Evolutionary conservation across 2,113 vertebrate genomes (phyloP).

Genomic region (Recurvirostra avosetta): DNA sequence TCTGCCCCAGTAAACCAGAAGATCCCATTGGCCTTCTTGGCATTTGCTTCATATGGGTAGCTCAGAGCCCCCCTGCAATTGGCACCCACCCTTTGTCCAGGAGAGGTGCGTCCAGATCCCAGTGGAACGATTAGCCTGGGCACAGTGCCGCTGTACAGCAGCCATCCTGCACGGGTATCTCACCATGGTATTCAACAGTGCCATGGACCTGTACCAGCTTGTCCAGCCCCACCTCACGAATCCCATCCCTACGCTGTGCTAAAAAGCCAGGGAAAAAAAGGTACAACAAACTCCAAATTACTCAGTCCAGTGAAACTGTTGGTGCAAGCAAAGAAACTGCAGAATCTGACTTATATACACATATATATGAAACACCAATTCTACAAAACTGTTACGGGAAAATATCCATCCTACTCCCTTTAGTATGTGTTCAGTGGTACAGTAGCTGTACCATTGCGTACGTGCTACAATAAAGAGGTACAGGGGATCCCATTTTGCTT

Average conservation of each 20-base stretch:
- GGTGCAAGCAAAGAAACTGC: not conserved
- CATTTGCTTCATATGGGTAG: not conserved
- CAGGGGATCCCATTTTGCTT: not conserved
- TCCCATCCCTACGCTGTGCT: not conserved
- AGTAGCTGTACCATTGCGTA: not conserved
- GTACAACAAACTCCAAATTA: not conserved
- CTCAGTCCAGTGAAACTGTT: not conserved
- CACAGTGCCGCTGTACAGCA: not conserved
- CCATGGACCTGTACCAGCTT: not conserved
- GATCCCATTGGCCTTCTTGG: not conserved
- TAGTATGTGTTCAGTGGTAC: not conserved
- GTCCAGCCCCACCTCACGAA: not conserved
- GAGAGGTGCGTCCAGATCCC: not conserved
- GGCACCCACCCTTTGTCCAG: not conserved
- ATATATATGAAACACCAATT: not conserved
- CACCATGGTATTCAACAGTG: not conserved
- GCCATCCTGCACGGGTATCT: not conserved
- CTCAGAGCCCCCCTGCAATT: not conserved
- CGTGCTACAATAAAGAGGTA: not conserved
- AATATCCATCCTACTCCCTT: not conserved
- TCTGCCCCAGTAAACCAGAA: not conserved
- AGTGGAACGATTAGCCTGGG: not conserved
- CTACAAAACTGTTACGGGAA: not conserved
- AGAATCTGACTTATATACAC: not conserved
- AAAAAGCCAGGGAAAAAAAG: not conserved